These are phyloP conservation scores for Thamnophis elegans DNA, from an alignment of 2,797 vertebrate genomes.

Conservation along the genomic window DNA sequence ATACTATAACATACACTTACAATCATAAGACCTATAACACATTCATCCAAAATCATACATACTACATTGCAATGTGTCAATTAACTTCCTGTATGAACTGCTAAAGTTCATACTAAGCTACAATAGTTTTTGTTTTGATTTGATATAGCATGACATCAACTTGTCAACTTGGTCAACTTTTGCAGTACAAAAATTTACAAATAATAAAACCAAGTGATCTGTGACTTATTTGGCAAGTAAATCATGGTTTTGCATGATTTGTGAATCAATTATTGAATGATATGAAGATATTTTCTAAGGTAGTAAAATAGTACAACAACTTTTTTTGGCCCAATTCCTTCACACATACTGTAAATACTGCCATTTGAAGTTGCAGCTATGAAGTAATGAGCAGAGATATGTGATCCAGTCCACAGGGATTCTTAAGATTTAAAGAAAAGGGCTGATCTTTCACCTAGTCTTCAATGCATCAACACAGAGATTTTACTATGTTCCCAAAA, in stretches of 20 bases:
- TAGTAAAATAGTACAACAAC: background rate
- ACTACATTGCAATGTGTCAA: background rate
- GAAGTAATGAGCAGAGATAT: no score
- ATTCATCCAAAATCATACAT: background rate
- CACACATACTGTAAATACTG: background rate
- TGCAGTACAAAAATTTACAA: background rate
- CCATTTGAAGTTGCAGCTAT: background rate
- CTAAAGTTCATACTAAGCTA: background rate
- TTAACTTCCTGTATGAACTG: background rate
- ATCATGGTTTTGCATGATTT: background rate
- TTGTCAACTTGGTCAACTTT: background rate
- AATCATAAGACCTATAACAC: background rate
- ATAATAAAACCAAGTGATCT: background rate
- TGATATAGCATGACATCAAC: background rate
- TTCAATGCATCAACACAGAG: background rate
- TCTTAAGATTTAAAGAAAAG: background rate
- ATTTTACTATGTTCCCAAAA: background rate
- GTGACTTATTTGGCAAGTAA: background rate
- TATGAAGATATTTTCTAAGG: background rate
- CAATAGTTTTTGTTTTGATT: background rate
- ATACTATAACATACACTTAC: background rate
- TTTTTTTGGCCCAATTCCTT: background rate
- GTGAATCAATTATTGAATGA: background rate
- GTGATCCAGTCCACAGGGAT: background rate
- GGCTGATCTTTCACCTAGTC: background rate